These are phyloP conservation scores for Vicugna pacos DNA, from an alignment of 2,113 vertebrate genomes.

Conservation along the genomic window DNA sequence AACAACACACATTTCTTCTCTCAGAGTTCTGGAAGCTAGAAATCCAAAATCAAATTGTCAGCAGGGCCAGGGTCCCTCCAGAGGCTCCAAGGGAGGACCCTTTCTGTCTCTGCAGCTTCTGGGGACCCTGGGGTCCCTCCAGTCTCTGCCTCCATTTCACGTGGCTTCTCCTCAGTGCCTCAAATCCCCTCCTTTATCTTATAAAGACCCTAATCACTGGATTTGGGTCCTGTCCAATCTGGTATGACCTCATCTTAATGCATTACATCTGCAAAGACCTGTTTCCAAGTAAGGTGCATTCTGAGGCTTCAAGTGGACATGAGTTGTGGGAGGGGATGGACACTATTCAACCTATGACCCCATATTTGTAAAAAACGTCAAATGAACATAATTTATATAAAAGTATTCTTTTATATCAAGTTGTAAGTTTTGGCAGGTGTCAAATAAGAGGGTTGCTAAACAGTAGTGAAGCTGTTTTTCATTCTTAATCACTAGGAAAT, in stretches of 20 bases:
- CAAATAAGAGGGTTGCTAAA: rapidly evolving
- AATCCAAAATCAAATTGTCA: rapidly evolving
- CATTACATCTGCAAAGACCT: background rate
- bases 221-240: rapidly evolving
- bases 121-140: background rate
- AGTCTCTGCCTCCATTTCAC: background rate
- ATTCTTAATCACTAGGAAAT: rapidly evolving
- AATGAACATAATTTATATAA: background rate
- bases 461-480: rapidly evolving
- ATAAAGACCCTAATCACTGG: rapidly evolving
- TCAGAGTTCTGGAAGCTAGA: rapidly evolving
- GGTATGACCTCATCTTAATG: background rate
- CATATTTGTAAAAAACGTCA: rapidly evolving
- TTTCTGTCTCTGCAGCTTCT: rapidly evolving
- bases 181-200: no score
- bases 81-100: background rate
- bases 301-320: rapidly evolving
- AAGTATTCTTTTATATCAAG: no score
- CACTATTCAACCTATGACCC: rapidly evolving
- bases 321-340: background rate
- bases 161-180: background rate
- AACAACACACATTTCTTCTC: no score
- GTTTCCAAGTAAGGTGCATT: background rate
- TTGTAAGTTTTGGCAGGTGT: background rate
- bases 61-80: background rate